A percentile compares a stretch with the other conserved stretches of the same genome.
phyloP scores from a whole-genome alignment of 2,113 vertebrate genomes.

The Ochotona curzoniae region DNA sequence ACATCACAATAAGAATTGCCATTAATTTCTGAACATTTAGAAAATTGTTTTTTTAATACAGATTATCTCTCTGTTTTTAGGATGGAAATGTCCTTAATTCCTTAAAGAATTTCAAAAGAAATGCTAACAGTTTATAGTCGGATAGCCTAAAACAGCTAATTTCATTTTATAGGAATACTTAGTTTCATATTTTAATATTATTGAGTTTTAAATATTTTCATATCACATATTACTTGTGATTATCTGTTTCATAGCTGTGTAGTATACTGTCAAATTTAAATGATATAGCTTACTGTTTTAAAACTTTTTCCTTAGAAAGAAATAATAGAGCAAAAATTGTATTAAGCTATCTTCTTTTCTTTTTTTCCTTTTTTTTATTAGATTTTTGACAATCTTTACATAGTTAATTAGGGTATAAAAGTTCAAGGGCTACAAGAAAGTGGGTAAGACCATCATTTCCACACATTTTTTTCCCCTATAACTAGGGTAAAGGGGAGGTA shows the following conservation, averaged over 20 bases:
- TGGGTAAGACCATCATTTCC: too few relatives aligned
- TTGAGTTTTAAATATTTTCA: conserved; percentile 7
- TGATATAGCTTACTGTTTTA: background rate
- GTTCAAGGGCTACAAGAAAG: too few relatives aligned
- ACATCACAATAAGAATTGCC: background rate
- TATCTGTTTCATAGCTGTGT: background rate
- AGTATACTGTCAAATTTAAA: background rate
- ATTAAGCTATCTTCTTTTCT: conserved; percentile 22
- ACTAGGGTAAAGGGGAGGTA: too few relatives aligned
- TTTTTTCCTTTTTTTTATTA: background rate
- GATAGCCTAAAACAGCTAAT: background rate
- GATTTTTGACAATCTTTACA: too few relatives aligned
- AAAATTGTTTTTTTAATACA: background rate
- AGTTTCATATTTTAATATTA: conserved; percentile 20
- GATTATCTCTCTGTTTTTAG: background rate
- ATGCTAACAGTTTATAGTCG: conserved; percentile 15
- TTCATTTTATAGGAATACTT: conserved; percentile 28
- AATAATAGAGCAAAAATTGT: background rate
- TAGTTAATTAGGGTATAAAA: too few relatives aligned
- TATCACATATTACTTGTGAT: background rate
- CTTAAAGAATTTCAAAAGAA: conserved; percentile 36
- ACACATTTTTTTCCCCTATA: too few relatives aligned
- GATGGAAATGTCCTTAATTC: background rate
- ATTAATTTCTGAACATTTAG: background rate
- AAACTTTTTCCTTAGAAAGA: background rate